These are phyloP conservation scores for Andrena bicolor DNA, from an alignment of 2,888 invertebrate species.

Conservation along the genomic window DNA sequence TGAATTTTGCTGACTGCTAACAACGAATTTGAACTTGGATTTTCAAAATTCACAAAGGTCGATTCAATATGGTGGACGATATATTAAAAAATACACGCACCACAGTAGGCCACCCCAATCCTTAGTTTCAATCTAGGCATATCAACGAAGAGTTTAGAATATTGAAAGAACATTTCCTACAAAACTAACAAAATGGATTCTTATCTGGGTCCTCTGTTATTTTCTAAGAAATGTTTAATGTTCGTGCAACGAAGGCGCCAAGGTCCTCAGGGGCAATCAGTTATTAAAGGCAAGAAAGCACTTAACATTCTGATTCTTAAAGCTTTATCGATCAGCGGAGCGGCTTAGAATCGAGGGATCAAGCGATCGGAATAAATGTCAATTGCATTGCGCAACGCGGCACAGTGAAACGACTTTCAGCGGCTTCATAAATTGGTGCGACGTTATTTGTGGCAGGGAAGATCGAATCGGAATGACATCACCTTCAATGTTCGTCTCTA, in stretches of 20 bases:
- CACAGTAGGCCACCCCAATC: no score
- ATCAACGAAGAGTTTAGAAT: no score
- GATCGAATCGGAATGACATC: slow-evolving; percentile 11
- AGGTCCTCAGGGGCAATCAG: not conserved
- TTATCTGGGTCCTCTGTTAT: not conserved
- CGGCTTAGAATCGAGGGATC: slow-evolving; percentile 19
- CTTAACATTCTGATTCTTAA: not conserved
- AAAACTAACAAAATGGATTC: not conserved
- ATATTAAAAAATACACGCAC: no score
- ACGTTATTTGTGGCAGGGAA: slow-evolving; percentile 5
- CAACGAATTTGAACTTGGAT: no score
- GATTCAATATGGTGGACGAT: no score
- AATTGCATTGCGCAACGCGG: slow-evolving; percentile 37
- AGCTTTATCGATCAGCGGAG: not conserved
- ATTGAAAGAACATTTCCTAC: no score
- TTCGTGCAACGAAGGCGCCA: not conserved
- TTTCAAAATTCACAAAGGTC: no score
- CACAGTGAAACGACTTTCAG: slow-evolving; percentile 6
- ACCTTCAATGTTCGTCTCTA: not conserved
- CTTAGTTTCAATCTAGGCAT: no score
- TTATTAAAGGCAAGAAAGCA: not conserved
- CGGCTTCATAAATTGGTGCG: not conserved
- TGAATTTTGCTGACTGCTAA: no score
- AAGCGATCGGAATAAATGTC: slow-evolving; percentile 42
- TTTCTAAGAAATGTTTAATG: not conserved